Base-by-base conservation (phyloP, 2,888 invertebrate species). In the Gisinianus flammeolus region DNA sequence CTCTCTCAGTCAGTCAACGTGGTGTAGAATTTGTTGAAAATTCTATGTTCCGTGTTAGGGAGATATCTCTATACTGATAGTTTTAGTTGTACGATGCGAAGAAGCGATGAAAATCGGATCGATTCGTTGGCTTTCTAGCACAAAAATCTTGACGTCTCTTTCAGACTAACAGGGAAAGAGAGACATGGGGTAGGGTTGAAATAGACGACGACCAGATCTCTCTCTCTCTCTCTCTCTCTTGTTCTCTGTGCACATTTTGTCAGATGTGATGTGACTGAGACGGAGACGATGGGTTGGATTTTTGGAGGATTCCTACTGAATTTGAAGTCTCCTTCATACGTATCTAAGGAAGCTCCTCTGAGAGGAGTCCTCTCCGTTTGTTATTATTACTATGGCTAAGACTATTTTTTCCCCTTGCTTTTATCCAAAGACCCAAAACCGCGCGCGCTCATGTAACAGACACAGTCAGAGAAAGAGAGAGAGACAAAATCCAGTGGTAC, bases 81-180 rank as follows among this genome's bases (percentile, higher is more conserved):
- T n/a, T n/a, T 44, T 16, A 6, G 44, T 4, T 44, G 44, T 44
- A 44, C 16, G 44, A 44, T 44, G 28, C 12, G 3, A 62, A 26
- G 22, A 71, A 73, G 73, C 62, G 73, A 73, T 62, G 73, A 73
- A 73, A 73, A 73, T 73, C 73, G 62, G 62, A 73, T 73, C 73
- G 73, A 73, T 73, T 58, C 58, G 22, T 71, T 58, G 22, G 12
- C 56, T 72, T 73, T 73, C 62, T 58, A 35, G 62, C 30, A 31
- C 31, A 58, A 64, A 6, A 73, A 73, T 62, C 73, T 73, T 73
- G 73, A 62, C 62, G 62, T 73, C 35, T 31, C 22, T 73, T 22
- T 33, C 58, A 62, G 44, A 44, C 44, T 68, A 26, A 62, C 8
- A 28, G 10, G 16, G 62, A 26, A 2, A 26, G 28, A 62, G 54